Evolutionary conservation across 2,797 vertebrate species (phyloP).

Genomic region (Pseudopleuronectes americanus): DNA sequence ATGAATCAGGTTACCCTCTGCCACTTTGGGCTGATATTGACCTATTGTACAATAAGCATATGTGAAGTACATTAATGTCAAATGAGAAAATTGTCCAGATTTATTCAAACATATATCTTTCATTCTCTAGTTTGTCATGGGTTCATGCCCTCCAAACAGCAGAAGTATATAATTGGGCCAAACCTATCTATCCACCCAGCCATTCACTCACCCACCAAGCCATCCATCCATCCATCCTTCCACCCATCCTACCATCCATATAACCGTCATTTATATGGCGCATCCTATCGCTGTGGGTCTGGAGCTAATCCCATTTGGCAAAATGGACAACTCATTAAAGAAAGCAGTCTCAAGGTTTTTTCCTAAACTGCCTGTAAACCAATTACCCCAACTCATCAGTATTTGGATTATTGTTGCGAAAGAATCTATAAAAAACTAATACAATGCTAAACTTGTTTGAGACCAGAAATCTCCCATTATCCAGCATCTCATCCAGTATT

Average conservation of each 20-base stretch:
- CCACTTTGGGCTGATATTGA: background rate
- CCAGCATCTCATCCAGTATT: constrained; percentile 12
- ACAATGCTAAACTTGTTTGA: background rate
- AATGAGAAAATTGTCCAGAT: background rate
- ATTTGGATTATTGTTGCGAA: constrained; percentile 5
- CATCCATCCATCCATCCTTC: too few species aligned
- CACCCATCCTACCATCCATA: too few species aligned
- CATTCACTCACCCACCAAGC: too few species aligned
- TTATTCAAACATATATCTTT: background rate
- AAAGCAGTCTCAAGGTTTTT: too few species aligned
- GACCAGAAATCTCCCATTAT: constrained; percentile 9
- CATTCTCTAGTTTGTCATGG: background rate
- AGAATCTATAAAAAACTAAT: background rate
- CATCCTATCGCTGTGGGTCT: too few species aligned
- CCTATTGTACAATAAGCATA: background rate
- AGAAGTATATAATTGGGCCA: too few species aligned
- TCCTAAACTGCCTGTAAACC: background rate
- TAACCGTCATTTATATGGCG: too few species aligned
- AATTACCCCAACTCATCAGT: background rate
- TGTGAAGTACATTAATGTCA: background rate
- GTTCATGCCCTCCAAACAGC: too few species aligned
- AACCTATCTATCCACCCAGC: too few species aligned
- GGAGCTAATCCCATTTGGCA: too few species aligned
- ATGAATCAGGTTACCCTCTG: constrained; percentile 13
- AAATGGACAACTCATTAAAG: too few species aligned